phyloP scores from a whole-genome alignment of 2,797 vertebrate species.

The Agapornis canus region DNA sequence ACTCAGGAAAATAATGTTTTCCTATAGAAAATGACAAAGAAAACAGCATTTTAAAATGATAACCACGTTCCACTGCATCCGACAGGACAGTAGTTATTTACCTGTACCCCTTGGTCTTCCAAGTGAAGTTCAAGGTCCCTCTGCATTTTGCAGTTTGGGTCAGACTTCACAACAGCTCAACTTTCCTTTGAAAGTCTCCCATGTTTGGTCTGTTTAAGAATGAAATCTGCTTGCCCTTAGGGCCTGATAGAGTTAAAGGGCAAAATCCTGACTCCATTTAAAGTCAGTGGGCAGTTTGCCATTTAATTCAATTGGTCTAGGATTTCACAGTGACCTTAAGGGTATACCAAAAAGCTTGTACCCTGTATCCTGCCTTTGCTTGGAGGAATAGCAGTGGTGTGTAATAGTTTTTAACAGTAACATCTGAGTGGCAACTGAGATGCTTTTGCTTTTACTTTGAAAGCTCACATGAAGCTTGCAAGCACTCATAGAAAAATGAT shows the following conservation, averaged over 20 bases:
- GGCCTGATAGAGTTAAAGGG: slow-evolving; percentile 36
- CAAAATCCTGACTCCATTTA: slow-evolving; percentile 47
- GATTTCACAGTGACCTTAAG: slow-evolving; percentile 42
- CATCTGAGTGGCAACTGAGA: background rate
- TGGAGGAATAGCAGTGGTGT: background rate
- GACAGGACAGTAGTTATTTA: background rate
- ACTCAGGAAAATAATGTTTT: background rate
- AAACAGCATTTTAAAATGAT: background rate
- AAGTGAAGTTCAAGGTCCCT: background rate
- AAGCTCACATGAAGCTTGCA: background rate
- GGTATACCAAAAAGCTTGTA: background rate
- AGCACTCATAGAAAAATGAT: background rate
- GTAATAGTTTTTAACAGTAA: background rate
- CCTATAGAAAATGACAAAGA: background rate
- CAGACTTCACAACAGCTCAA: background rate
- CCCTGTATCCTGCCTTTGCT: background rate
- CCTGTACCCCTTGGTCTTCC: background rate
- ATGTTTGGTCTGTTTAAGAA: background rate
- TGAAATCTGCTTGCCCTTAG: slow-evolving; percentile 37
- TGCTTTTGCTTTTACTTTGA: background rate
- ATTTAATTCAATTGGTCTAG: slow-evolving; percentile 59
- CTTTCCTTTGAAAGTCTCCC: slow-evolving; percentile 23
- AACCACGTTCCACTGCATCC: background rate
- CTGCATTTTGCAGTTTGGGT: background rate
- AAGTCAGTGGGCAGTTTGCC: slow-evolving; percentile 33